Conservation (phyloP, 2,113 vertebrate genomes). For the Forbesichthys agassizii region DNA sequence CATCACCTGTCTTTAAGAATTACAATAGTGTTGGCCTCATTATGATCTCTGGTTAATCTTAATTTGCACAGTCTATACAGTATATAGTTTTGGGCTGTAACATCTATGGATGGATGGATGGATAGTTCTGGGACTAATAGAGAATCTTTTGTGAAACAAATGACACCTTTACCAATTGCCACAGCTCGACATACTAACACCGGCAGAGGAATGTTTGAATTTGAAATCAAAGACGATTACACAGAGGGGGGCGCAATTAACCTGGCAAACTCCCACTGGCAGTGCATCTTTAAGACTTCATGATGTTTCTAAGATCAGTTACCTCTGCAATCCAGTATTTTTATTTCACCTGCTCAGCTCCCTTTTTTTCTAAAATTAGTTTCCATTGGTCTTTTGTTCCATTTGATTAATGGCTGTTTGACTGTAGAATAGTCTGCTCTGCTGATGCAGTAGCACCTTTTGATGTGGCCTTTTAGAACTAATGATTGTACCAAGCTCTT, state of each 20-base stretch:
- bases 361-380: constrained; percentile 42
- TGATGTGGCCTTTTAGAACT: constrained; percentile 36
- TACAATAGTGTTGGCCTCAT: constrained; percentile 13
- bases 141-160: not conserved
- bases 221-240: constrained; percentile 51
- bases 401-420: constrained; percentile 44
- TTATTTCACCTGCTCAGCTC: constrained; percentile 28
- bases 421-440: constrained; percentile 47
- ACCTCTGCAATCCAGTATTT: constrained; percentile 23
- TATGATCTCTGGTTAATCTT: not conserved
- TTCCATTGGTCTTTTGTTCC: constrained; percentile 50
- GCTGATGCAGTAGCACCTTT: constrained; percentile 40
- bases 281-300: constrained; percentile 31
- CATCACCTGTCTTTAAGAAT: constrained; percentile 37
- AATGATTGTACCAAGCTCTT: constrained; percentile 23
- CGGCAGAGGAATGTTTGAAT: constrained; percentile 26
- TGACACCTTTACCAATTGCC: constrained; percentile 27
- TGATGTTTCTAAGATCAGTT: constrained; percentile 21
- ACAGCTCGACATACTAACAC: constrained; percentile 16
- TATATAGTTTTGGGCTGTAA: not conserved
- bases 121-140: not conserved
- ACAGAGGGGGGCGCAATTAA: constrained; percentile 45
- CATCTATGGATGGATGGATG: not conserved
- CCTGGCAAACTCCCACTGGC: constrained; percentile 30
- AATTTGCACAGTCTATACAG: constrained; percentile 5